Evolutionary conservation across 2,797 vertebrate genomes (phyloP).

Genomic region (Notamacropus eugenii): DNA sequence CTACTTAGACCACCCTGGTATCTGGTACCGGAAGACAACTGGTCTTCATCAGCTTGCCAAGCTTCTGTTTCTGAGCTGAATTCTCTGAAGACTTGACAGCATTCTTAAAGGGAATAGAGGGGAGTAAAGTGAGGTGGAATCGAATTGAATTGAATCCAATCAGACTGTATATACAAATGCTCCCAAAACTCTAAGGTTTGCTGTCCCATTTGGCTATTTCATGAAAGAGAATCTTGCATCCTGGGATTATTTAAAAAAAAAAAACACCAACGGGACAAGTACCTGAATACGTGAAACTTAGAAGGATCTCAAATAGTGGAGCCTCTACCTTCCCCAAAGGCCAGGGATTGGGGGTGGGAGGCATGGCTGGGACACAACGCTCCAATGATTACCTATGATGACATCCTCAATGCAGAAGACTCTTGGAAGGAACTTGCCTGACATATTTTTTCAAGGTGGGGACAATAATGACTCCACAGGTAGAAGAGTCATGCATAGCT

Average conservation of each 20-base stretch:
- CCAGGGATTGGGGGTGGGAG: no score
- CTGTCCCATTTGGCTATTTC: background rate
- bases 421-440: conserved; percentile 87
- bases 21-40: background rate
- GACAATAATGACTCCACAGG: conserved; percentile 89
- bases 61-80: background rate
- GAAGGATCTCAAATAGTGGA: conserved; percentile 82
- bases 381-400: conserved; percentile 90
- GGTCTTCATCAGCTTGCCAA: background rate
- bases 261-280: conserved; percentile 81
- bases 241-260: conserved; percentile 86
- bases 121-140: background rate
- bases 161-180: background rate
- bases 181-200: background rate
- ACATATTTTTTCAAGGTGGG: conserved; percentile 87
- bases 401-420: conserved; percentile 83
- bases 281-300: conserved; percentile 83
- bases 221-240: background rate
- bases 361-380: conserved; percentile 87
- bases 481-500: conserved; percentile 87
- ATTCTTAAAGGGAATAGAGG: background rate
- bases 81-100: background rate
- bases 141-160: background rate
- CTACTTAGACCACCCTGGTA: background rate
- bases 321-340: conserved; percentile 81